These are phyloP conservation scores for Typhlomys cinereus DNA, from an alignment of 2,113 vertebrate genomes.

Conservation along the genomic window DNA sequence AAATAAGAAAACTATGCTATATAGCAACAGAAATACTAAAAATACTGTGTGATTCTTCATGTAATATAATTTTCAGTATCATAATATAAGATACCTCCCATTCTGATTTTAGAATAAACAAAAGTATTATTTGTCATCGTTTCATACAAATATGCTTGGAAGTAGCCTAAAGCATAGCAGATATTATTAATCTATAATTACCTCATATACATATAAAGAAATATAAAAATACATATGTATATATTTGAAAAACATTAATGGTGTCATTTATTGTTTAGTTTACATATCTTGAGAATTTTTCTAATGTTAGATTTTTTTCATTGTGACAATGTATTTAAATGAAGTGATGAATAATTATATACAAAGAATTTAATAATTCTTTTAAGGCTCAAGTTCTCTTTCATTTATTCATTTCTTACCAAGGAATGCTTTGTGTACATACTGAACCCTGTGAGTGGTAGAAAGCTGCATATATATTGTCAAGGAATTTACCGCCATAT, in stretches of 20 bases:
- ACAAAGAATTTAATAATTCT: neutral
- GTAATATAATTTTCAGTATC: neutral
- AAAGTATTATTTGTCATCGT: neutral
- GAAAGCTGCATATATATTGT: neutral
- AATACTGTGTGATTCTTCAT: neutral
- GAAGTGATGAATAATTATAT: neutral
- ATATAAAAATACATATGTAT: neutral
- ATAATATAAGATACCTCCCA: neutral
- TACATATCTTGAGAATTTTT: neutral
- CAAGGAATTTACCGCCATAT: constrained; percentile 18
- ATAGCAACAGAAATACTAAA: neutral
- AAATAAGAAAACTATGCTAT: neutral
- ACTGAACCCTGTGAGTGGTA: neutral
- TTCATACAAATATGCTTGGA: neutral
- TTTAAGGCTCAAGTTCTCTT: neutral
- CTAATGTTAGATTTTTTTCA: neutral
- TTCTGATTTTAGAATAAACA: neutral
- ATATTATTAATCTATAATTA: constrained; percentile 10
- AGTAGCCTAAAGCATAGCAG: neutral
- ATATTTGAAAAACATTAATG: neutral
- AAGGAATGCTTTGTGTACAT: neutral
- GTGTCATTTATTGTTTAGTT: neutral
- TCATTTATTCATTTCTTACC: constrained; percentile 12
- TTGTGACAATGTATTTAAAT: neutral
- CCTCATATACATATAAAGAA: neutral